Evolutionary conservation across 2,113 vertebrate genomes (phyloP), one percentile per base, ranked within the genome.

Genomic region (Bos indicus): DNA sequence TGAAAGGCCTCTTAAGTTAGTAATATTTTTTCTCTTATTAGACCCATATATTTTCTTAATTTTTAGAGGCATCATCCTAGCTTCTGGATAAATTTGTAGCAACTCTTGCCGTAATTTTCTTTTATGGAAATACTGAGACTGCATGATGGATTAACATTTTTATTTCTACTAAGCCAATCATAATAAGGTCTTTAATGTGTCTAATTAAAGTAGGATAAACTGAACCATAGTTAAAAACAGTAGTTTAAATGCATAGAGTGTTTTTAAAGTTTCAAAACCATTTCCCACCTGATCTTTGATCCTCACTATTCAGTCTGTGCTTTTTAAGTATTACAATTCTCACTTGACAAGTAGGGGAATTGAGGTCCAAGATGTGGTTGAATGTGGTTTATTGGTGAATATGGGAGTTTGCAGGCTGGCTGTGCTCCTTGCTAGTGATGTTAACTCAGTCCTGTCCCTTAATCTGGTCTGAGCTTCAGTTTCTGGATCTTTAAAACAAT

Each of bases 181-280:
- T 56, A 89, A 78, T 57, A 87, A 88, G 52, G 12, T n/a, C n/a
- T 74, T 2, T 93, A 43, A 23, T 89, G n/a, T 52, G 28, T 13
- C 62, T 77, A 25, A 81, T 48, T 67, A 77, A 85, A 91, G 30
- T 59, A 48, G 81, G 83, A 82, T 82, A 71, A 82, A 62, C 36
- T 51, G 51, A 96, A 52, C 28, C 51, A 28, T 84, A 80, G 36
- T 60, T 88, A 74, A 95, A 96, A 88, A 77, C 67, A 89, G 19
- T 89, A 40, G 36, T 62, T 95, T 88, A 43, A 56, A 52, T 87
- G 30, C 4, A 25, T n/a, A 62, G 48, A 62, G 48, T 52, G 11
- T 92, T 96, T 92, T 90, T 93, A 96, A 88, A 90, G 21, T 97
- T 81, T 95, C 51, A 74, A n/a, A 93, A 92, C 52, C 43, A 33